Percentiles rank a stretch among this genome's conserved stretches.
These are phyloP conservation scores for Cerastoderma edule DNA, from an alignment of 2,888 invertebrate species.

Conservation along the genomic window DNA sequence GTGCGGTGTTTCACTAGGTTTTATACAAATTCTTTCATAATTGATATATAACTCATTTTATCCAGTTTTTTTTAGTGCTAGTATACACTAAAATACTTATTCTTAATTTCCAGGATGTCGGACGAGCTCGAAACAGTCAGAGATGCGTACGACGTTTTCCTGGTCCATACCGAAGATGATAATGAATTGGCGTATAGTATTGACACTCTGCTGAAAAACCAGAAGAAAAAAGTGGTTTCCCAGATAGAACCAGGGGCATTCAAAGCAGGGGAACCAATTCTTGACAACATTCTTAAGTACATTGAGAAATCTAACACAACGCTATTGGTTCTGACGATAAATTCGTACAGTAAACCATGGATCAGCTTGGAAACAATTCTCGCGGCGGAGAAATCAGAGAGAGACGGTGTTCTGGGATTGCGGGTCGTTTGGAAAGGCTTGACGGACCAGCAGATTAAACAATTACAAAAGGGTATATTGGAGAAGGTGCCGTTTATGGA, in stretches of 20 bases:
- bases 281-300: slow-evolving; percentile 9
- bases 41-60: too few relatives aligned
- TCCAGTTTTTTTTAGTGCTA: not conserved
- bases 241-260: slow-evolving; percentile 10
- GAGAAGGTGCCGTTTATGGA: slow-evolving; percentile 12
- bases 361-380: slow-evolving; percentile 43
- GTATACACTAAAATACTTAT: not conserved
- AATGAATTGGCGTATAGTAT: not conserved
- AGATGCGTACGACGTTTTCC: slow-evolving; percentile 30
- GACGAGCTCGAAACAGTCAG: not conserved
- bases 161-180: slow-evolving; percentile 4
- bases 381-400: slow-evolving; percentile 42
- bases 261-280: not conserved
- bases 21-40: too few relatives aligned
- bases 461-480: slow-evolving; percentile 23
- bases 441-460: slow-evolving; percentile 4
- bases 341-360: slow-evolving; percentile 41
- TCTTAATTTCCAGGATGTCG: slow-evolving; percentile 13
- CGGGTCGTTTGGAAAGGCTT: slow-evolving; percentile 24
- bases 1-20: too few relatives aligned
- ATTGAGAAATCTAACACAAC: slow-evolving; percentile 19
- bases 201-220: not conserved
- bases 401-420: slow-evolving; percentile 31
- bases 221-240: not conserved
- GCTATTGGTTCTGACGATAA: slow-evolving; percentile 36